phyloP scores from a whole-genome alignment of 1,140 invertebrate species.

The Hyles vespertilio region DNA sequence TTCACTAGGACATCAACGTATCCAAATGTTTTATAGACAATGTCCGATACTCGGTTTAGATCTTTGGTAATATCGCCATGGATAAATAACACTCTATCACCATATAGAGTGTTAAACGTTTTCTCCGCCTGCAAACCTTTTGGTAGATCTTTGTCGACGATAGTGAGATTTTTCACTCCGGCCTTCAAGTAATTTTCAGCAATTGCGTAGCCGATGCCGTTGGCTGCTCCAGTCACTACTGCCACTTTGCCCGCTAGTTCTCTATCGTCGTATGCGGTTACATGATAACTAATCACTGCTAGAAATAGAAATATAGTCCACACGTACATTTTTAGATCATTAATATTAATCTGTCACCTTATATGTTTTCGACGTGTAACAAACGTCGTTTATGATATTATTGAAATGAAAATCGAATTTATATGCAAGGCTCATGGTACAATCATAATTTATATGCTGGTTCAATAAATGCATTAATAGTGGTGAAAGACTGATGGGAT shows the following conservation, averaged over 20 bases:
- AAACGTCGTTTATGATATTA: too few species aligned
- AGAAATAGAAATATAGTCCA: too few species aligned
- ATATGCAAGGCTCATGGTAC: too few species aligned
- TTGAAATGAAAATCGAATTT: too few species aligned
- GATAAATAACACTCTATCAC: constrained; percentile 1
- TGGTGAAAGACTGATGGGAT: too few species aligned
- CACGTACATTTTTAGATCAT: too few species aligned
- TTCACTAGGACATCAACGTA: constrained; percentile 7
- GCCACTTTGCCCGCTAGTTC: constrained; percentile 34
- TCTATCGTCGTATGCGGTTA: constrained; percentile 9
- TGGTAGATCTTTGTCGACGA: constrained; percentile 52
- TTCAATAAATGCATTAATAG: too few species aligned
- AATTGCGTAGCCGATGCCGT: constrained; percentile 37
- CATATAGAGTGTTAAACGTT: neutral
- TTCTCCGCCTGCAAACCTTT: neutral
- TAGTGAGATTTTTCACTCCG: constrained; percentile 34
- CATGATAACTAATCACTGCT: too few species aligned
- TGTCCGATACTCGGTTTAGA: constrained; percentile 1
- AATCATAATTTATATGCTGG: too few species aligned
- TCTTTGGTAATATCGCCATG: constrained; percentile 7
- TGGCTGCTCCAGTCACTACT: constrained; percentile 37
- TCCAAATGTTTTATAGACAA: constrained; percentile 14
- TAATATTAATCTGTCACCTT: too few species aligned
- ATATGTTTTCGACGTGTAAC: too few species aligned
- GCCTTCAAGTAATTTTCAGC: constrained; percentile 34